Base-by-base conservation (phyloP, 1,140 invertebrate genomes). In the Pantala flavescens region DNA sequence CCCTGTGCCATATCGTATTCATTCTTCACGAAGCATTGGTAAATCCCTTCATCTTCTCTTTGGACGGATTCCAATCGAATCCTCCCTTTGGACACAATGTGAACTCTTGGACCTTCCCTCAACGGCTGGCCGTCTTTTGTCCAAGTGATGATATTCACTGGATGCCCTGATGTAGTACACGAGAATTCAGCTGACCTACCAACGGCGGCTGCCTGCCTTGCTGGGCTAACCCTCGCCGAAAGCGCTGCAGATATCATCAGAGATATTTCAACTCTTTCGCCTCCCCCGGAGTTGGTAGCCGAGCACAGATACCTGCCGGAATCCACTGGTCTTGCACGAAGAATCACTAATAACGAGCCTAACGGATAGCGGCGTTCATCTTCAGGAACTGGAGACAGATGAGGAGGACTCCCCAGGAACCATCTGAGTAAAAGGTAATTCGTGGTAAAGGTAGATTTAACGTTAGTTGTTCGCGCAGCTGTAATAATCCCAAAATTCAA, bases 21-120 rank as follows among this genome's bases (percentile, higher is more conserved):
- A 75, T 84, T 84, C 23, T 77, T 80, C 2, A 84, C 83, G 55
- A 86, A 81, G 77, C 86, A 87, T 76, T 87, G 86, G 77, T 86
- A 87, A 82, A 87, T 86, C 12, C 85, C 86, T 79, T 84, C 76
- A 74, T 82, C 80, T 76, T 81, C 79, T 81, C 81, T 77, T 80
- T 84, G 76, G 76, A 84, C 84, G 78, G 83, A 72, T 21, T 81
- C 77, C 12, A 78, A 77, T 28, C 77, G 77, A 3, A 84, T 71
- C 43, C 78, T 72, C 24, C 80, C 79, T 24, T 75, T 73, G 63
- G 75, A 63, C 55, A 77, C 75, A 70, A 79, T 76, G 42, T 74
- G 71, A 43, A 77, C 79, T 79, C 73, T 81, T 75, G 36, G 78
- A 3, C 70, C 76, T 0, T 74, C 76, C 21, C 74, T 75, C 0